phyloP scores from a whole-genome alignment of 2,888 invertebrate genomes.

The Melieria crassipennis region DNA sequence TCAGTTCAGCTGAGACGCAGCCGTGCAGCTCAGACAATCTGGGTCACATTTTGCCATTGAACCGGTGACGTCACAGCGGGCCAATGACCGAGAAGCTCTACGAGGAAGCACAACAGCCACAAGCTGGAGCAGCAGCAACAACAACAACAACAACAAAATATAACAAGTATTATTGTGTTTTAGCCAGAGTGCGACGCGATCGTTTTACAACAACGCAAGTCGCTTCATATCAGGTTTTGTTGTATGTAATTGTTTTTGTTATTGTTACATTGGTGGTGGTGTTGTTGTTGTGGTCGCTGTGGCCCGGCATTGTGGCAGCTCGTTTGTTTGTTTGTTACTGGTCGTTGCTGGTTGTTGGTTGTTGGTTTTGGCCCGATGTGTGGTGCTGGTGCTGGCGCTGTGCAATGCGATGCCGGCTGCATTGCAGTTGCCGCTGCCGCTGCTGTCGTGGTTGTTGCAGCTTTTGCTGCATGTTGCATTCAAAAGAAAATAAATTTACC shows the following conservation, averaged over 20 bases:
- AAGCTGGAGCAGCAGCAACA: constrained; percentile 39
- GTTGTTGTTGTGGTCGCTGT: constrained; percentile 12
- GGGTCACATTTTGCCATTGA: constrained; percentile 67
- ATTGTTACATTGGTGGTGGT: constrained; percentile 9
- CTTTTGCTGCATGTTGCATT: no score
- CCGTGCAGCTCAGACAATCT: constrained; percentile 65
- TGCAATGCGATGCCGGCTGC: no score
- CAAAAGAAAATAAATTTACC: no score
- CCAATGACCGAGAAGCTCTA: constrained; percentile 57
- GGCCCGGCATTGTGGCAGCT: neutral
- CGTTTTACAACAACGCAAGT: constrained; percentile 16
- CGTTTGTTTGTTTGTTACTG: no score
- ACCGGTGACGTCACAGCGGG: constrained; percentile 66
- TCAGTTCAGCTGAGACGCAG: constrained; percentile 25
- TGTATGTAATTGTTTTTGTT: constrained; percentile 21
- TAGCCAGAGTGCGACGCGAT: constrained; percentile 16
- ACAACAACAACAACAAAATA: constrained; percentile 38
- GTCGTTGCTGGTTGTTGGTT: no score
- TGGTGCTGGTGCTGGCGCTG: no score
- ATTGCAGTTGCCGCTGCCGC: no score
- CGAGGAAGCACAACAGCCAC: constrained; percentile 38
- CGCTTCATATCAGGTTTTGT: constrained; percentile 29
- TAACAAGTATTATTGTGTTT: constrained; percentile 6
- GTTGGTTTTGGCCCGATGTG: no score
- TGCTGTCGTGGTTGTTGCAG: no score